Evolutionary conservation across 2,888 invertebrate species (phyloP), one percentile per base, ranked within the genome.

Genomic region (Caenorhabditis zanzibari): DNA sequence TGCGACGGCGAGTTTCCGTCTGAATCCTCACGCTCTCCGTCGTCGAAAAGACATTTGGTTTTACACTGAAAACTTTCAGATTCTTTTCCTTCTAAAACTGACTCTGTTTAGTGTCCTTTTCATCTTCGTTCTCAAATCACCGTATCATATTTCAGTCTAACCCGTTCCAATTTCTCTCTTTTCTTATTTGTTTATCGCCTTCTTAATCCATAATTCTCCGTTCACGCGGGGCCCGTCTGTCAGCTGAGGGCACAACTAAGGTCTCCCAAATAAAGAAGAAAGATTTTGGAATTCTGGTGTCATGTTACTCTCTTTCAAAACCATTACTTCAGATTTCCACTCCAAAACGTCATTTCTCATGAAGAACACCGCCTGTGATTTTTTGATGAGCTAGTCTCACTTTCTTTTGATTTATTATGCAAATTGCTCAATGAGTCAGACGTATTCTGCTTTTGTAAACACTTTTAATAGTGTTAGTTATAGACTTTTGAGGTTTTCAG

Each of bases 1-100:
- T 77, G 69, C 68, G 63, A 59, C 77, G 69, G 77, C 68, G 14
- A 61, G 69, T 71, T 77, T 77, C 77, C 77, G 77, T 56, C 77
- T 63, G 77, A 75, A 63, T 66, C 77, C 52, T 69, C 61, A n/a
- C 41, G 44, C 64, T 59, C 71, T 44, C 52, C 35, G 49, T 16
- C 61, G 5, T 5, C 9, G 7, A 10, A 26, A 12, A 22, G n/a
- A n/a, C 0, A 19, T 61, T 28, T 41, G 63, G 61, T 61, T 73
- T 7, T 32, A n/a, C 32, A 32, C 32, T 32, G 32, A 32, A 32
- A 32, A 32, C 7, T 4, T 73, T 74, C 66, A 72, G 76, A 24
- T 49, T 72, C 44, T 63, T 52, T 47, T 44, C 38, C 28, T 38
- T 52, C 47, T 38, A 35, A 28, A 58, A 14, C 56, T 41, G 28